A percentile compares a stretch with the other conserved stretches of the same genome.
These are phyloP conservation scores for Limnothrissa miodon DNA, from an alignment of 2,113 vertebrate genomes.

Conservation along the genomic window DNA sequence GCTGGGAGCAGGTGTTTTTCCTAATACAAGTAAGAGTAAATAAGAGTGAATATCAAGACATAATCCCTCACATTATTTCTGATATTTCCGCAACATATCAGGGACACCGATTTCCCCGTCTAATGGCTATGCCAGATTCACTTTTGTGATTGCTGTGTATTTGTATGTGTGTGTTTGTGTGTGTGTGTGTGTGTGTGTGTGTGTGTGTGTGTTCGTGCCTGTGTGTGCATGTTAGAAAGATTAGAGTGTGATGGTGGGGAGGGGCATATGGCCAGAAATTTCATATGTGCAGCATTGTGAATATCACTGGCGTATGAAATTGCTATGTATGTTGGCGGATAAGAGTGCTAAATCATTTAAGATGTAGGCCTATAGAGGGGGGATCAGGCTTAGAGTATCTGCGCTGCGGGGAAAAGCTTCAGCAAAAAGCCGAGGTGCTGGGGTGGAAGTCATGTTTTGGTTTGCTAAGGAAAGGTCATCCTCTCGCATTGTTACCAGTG, in stretches of 20 bases:
- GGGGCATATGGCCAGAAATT: conserved; percentile 56
- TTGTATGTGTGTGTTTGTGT: conserved; percentile 29
- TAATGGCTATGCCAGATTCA: conserved; percentile 58
- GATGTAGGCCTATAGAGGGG: conserved; percentile 64
- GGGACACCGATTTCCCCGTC: conserved; percentile 65
- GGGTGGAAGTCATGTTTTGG: conserved; percentile 18
- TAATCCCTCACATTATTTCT: conserved; percentile 80
- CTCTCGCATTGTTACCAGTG: conserved; percentile 67
- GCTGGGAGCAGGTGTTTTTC: conserved; percentile 81
- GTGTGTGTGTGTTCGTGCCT: conserved; percentile 41
- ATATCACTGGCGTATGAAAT: conserved; percentile 74
- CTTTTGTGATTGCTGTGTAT: conserved; percentile 61
- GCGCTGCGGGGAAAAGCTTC: not conserved
- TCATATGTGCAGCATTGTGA: conserved; percentile 60
- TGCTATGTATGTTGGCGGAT: conserved; percentile 73
- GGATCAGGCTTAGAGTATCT: conserved; percentile 35
- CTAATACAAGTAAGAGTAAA: conserved; percentile 73
- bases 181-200: conserved; percentile 27
- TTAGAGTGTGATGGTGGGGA: conserved; percentile 45
- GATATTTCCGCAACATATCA: conserved; percentile 77
- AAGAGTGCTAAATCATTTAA: conserved; percentile 79
- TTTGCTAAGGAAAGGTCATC: conserved; percentile 48
- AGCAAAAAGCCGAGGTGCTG: conserved; percentile 33
- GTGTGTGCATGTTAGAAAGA: conserved; percentile 36
- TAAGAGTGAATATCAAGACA: conserved; percentile 77